Evolutionary conservation across 1,140 invertebrate species (phyloP).

Genomic region (Caerostris darwini): DNA sequence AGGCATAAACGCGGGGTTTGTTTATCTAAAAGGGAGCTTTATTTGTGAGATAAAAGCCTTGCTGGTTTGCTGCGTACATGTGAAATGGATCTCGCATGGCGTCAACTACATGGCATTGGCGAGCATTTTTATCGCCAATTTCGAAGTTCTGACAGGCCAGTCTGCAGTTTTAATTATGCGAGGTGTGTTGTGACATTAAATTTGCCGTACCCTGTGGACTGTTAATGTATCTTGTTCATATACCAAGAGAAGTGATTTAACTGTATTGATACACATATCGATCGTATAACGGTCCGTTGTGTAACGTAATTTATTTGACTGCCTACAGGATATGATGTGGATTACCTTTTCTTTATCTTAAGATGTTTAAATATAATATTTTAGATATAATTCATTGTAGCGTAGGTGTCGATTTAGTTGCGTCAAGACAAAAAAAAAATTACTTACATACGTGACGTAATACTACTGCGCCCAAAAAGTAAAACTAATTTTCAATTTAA

Average conservation of each 20-base stretch:
- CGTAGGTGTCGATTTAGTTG: too few relatives aligned
- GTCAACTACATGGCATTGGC: background rate
- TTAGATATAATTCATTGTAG: too few relatives aligned
- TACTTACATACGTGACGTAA: too few relatives aligned
- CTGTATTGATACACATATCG: background rate
- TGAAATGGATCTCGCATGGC: slow-evolving; percentile 8
- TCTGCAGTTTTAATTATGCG: background rate
- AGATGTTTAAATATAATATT: too few relatives aligned
- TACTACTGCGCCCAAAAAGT: too few relatives aligned
- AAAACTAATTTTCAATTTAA: too few relatives aligned
- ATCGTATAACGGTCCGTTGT: background rate
- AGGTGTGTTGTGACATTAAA: background rate
- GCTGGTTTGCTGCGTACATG: background rate
- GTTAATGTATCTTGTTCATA: background rate
- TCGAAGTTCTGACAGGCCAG: background rate
- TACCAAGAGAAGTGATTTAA: background rate
- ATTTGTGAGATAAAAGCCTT: background rate
- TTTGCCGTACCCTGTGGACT: background rate
- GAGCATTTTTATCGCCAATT: background rate
- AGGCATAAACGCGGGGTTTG: background rate
- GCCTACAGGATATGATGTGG: background rate
- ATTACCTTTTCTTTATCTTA: background rate
- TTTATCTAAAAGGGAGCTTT: background rate
- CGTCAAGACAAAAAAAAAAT: too few relatives aligned
- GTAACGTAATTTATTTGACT: background rate